Conservation (phyloP, 2,113 vertebrate species). For the Pseudonaja textilis region DNA sequence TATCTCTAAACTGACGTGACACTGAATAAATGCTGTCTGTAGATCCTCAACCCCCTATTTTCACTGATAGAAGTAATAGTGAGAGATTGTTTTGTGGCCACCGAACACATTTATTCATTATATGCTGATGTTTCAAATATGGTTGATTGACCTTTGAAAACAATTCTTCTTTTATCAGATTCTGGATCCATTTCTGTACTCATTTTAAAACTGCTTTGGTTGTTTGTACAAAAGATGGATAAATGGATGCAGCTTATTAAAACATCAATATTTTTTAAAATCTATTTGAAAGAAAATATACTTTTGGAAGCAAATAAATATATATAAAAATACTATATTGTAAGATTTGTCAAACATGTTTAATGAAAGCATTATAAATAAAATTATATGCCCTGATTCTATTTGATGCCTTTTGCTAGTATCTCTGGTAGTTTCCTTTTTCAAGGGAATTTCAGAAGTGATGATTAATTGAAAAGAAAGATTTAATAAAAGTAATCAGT, state of each 20-base stretch:
- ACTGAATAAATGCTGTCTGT: background rate
- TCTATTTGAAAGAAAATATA: background rate
- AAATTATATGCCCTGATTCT: constrained; percentile 13
- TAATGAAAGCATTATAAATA: constrained; percentile 33
- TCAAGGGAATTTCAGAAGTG: background rate
- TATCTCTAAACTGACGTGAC: background rate
- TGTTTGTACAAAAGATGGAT: background rate
- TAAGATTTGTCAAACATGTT: constrained; percentile 14
- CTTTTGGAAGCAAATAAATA: background rate
- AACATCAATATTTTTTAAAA: background rate
- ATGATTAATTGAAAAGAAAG: background rate
- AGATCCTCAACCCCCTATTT: background rate
- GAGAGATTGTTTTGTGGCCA: background rate
- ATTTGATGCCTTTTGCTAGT: background rate
- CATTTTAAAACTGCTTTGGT: background rate
- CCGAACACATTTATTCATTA: background rate
- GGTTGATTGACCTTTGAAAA: background rate
- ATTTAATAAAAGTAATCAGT: background rate
- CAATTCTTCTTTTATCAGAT: background rate
- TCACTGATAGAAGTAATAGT: background rate
- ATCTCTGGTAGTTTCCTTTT: background rate
- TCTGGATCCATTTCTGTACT: background rate
- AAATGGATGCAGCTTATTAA: background rate
- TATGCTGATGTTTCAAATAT: background rate
- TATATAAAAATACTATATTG: background rate